Evolutionary conservation across 2,113 vertebrate genomes (phyloP).

Genomic region (Alethe castanea): DNA sequence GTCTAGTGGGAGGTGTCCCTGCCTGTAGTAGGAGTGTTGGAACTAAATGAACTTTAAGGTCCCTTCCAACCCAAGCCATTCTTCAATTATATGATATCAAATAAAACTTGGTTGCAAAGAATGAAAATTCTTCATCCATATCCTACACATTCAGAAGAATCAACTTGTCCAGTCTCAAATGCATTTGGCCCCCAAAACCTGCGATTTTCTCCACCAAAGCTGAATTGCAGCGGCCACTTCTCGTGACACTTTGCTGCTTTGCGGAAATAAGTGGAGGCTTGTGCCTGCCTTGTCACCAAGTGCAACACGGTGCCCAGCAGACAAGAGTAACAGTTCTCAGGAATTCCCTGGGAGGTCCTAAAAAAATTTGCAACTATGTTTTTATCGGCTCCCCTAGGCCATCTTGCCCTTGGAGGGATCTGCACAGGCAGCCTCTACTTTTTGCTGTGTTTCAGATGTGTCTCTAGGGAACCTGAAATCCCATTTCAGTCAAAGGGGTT

Average conservation of each 20-base stretch:
- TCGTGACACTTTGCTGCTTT: neutral
- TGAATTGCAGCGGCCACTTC: neutral
- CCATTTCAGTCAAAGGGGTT: neutral
- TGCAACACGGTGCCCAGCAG: rapidly evolving
- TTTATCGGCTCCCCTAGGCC: neutral
- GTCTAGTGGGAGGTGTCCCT: neutral
- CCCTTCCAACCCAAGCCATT: neutral
- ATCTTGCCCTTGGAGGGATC: neutral
- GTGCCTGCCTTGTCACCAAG: neutral
- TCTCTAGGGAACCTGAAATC: neutral
- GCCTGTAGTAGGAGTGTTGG: neutral
- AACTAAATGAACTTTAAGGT: neutral
- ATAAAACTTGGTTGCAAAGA: neutral
- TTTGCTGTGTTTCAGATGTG: neutral
- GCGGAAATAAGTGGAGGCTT: neutral
- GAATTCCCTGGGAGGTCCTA: neutral
- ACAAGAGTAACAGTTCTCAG: neutral
- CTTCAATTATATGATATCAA: neutral
- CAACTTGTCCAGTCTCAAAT: neutral
- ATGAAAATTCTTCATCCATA: neutral
- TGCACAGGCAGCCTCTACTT: neutral
- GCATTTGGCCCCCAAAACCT: neutral
- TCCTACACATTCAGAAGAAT: neutral
- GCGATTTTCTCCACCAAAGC: neutral
- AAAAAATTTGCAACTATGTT: neutral